These are phyloP conservation scores for Nomada fabriciana DNA, from an alignment of 2,888 invertebrate genomes.

Conservation along the genomic window DNA sequence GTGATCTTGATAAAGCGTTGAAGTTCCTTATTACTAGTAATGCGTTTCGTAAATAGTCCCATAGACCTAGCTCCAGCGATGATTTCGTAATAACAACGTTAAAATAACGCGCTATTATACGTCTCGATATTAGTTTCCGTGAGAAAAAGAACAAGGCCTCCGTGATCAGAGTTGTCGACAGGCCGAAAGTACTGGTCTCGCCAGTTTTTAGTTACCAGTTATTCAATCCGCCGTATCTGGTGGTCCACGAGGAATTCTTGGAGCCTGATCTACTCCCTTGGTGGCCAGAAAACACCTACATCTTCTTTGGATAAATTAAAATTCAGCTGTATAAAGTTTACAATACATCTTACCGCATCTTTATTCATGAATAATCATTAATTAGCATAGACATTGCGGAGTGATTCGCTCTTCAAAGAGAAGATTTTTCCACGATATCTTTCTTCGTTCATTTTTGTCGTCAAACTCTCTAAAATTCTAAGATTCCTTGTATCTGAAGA, in stretches of 20 bases:
- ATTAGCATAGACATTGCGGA: too few species aligned
- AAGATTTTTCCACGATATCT: too few species aligned
- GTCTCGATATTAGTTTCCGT: conserved; percentile 21
- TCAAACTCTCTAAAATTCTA: too few species aligned
- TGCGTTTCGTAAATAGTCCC: too few species aligned
- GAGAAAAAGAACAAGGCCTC: conserved; percentile 24
- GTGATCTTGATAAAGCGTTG: neutral
- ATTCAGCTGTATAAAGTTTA: too few species aligned
- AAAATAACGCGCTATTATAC: neutral
- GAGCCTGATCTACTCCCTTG: conserved; percentile 65
- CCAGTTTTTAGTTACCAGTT: conserved; percentile 80
- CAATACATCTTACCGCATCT: too few species aligned
- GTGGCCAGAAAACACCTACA: conserved; percentile 59
- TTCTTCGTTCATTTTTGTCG: too few species aligned
- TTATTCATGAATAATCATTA: too few species aligned
- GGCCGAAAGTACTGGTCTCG: conserved; percentile 71
- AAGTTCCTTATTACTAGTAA: neutral
- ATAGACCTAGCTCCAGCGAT: neutral
- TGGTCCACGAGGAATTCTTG: conserved; percentile 68
- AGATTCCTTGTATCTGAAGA: neutral
- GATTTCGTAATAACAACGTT: neutral
- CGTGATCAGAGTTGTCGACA: conserved; percentile 35
- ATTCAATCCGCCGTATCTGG: conserved; percentile 76
- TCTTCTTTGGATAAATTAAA: conserved; percentile 1
- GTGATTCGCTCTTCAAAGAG: neutral